Percentiles rank a stretch among this genome's conserved stretches.
Conservation (phyloP, 2,797 vertebrate genomes). For the Artibeus jamaicensis region DNA sequence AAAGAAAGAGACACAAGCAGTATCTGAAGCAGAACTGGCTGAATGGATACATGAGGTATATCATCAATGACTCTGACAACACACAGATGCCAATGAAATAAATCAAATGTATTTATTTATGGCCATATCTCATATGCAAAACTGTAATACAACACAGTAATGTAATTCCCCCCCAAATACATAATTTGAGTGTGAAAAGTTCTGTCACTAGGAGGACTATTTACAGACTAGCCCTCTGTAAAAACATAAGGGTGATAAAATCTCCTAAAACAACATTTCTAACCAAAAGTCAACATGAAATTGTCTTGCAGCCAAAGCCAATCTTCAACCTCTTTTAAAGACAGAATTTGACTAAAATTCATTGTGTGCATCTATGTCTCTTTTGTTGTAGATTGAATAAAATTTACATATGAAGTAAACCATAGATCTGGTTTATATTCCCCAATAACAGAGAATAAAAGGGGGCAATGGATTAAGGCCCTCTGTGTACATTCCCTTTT, state of each 20-base stretch:
- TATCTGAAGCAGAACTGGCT: background rate
- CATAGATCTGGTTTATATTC: slow-evolving; percentile 42
- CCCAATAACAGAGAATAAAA: slow-evolving; percentile 64
- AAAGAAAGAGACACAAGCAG: background rate
- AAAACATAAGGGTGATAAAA: background rate
- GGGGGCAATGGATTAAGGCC: slow-evolving; percentile 19
- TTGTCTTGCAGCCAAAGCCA: background rate
- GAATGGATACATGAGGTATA: background rate
- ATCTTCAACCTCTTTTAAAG: background rate
- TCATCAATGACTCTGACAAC: background rate
- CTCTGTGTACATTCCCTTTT: slow-evolving; percentile 57
- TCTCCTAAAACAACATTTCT: background rate
- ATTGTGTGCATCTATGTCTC: background rate
- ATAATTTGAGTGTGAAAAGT: background rate
- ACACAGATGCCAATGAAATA: background rate
- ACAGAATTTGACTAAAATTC: background rate
- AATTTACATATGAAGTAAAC: slow-evolving; percentile 50
- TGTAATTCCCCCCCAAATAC: background rate
- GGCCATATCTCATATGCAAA: background rate
- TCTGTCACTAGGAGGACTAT: background rate
- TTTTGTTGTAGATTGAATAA: background rate
- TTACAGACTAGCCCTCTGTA: background rate
- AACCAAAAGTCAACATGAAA: background rate
- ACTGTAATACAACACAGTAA: background rate
- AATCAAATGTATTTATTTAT: background rate